Base-by-base conservation (phyloP, 2,113 vertebrate species). In the Corythornis madagascariensis region DNA sequence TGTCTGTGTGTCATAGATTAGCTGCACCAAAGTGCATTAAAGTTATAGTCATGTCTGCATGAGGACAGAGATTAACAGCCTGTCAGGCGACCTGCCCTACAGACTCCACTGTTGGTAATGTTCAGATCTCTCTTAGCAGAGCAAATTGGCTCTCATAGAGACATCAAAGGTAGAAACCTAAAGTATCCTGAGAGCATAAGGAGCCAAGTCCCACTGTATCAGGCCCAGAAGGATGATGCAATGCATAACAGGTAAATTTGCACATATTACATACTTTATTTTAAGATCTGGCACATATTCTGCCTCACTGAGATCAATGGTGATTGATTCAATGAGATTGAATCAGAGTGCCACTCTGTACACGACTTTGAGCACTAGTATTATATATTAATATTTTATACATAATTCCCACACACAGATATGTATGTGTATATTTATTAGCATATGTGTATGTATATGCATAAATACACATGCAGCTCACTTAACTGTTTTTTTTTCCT, bases 241-340 rank as follows among this genome's bases (percentile, higher is more conserved):
- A 9, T 3, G 21, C 2, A 0, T 5, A 31, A 31, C 25, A 11
- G 57, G 33, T 63, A 29, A 42, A 75, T 78, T 10, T 42, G 28
- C 48, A 40, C 14, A 11, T 28, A 13, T 24, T 9, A 3, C 11
- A 8, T 4, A 11, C 17, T 48, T 40, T 26, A 14, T 40, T 66
- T 73, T 29, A 33, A 63, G 40, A 61, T 42, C 38, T 52, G 61
- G 22, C 31, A 18, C 9, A 26, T 20, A 10, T 70, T 52, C 55
- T 86, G 72, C 25, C 18, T 13, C 12, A 8, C 2, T 25, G 60
- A 86, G 53, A 48, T 60, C 11, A 7, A 5, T 4, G 4, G 11
- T n/a, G 35, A 9, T 57, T 57, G 55, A 53, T 33, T 24, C 13
- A 33, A 2, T 0, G 0, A 16, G 24, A 33, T 0, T 42, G 64